A percentile compares a stretch with the other conserved stretches of the same genome.
Conservation (phyloP, 2,888 invertebrate species). For the Caenorhabditis uteleia region DNA sequence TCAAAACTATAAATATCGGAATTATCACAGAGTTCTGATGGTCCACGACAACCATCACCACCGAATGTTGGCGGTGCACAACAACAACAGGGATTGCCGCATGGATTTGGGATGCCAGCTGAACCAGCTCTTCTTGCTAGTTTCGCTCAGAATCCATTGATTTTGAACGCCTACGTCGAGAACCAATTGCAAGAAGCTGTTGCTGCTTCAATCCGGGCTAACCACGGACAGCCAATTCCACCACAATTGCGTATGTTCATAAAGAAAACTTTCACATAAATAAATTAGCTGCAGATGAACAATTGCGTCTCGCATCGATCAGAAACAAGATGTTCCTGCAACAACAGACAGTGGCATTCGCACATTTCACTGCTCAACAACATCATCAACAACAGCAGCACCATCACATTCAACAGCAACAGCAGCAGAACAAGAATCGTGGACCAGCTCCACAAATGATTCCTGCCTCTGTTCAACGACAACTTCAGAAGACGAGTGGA, state of each 20-base stretch:
- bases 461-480: conserved; percentile 54
- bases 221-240: conserved; percentile 32
- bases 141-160: conserved; percentile 23
- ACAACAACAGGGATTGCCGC: conserved; percentile 6
- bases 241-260: conserved; percentile 27
- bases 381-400: conserved; percentile 37
- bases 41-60: conserved; percentile 27
- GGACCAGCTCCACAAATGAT: conserved; percentile 39
- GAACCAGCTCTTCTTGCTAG: conserved; percentile 23
- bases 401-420: too few species aligned
- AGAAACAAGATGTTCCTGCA: conserved; percentile 34
- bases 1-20: background rate
- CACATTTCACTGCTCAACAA: conserved; percentile 5
- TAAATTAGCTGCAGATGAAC: conserved; percentile 15
- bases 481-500: conserved; percentile 40
- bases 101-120: conserved; percentile 13
- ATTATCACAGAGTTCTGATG: conserved; percentile 5
- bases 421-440: conserved; percentile 8
- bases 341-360: conserved; percentile 23
- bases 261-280: background rate
- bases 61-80: conserved; percentile 8
- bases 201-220: conserved; percentile 23
- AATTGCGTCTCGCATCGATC: conserved; percentile 26
- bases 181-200: conserved; percentile 31
- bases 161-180: conserved; percentile 27